A percentile compares a stretch with the other conserved stretches of the same genome.
phyloP scores from a whole-genome alignment of 2,113 vertebrate genomes.

The Tinamus guttatus region DNA sequence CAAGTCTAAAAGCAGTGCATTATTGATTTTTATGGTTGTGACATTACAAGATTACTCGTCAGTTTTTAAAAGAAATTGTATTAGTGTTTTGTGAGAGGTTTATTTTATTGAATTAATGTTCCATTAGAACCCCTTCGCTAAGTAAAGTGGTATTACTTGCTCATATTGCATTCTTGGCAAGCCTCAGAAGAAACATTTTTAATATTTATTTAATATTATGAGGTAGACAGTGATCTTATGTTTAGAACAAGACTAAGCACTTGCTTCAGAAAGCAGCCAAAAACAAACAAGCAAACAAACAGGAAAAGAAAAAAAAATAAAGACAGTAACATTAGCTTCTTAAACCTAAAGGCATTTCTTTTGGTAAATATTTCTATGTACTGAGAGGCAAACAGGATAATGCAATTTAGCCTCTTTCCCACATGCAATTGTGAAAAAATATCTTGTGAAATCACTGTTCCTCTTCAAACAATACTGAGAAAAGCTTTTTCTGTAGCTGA shows the following conservation, averaged over 20 bases:
- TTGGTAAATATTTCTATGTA: neutral
- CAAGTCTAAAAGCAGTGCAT: neutral
- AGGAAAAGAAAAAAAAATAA: neutral
- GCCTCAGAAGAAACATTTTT: slow-evolving; percentile 14
- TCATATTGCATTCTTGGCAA: slow-evolving; percentile 19
- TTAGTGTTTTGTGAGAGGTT: neutral
- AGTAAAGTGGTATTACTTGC: slow-evolving; percentile 31
- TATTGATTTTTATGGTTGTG: neutral
- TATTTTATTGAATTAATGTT: slow-evolving; percentile 3
- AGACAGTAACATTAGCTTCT: neutral
- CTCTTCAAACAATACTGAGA: neutral
- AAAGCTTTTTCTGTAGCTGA: neutral
- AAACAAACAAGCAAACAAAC: too few relatives aligned
- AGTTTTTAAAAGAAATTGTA: slow-evolving; percentile 5
- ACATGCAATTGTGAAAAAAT: neutral
- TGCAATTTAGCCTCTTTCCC: neutral
- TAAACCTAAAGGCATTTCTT: neutral
- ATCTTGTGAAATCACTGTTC: slow-evolving; percentile 11
- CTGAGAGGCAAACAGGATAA: neutral
- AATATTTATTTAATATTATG: neutral
- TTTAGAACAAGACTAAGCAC: slow-evolving; percentile 7
- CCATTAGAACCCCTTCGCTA: slow-evolving; percentile 37
- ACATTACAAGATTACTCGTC: neutral
- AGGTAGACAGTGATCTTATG: neutral
- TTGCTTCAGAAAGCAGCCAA: neutral